Evolutionary conservation across 2,797 vertebrate genomes (phyloP), one percentile per base, ranked within the genome.

Genomic region (Cottoperca gobio): DNA sequence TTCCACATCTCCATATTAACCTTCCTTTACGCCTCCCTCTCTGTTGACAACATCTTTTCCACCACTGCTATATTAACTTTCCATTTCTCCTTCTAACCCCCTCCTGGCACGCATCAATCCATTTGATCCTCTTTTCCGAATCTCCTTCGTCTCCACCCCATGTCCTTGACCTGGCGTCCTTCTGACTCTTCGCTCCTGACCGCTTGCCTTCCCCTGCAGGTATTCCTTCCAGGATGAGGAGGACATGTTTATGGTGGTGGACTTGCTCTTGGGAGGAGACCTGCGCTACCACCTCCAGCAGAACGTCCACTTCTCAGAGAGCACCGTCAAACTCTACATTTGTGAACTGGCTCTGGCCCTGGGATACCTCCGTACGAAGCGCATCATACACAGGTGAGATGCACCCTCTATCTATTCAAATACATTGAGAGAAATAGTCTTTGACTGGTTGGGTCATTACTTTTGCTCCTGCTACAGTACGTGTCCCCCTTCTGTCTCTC

Each of bases 191-290:
- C 11, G 23, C 1, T 23, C 7, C 8, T n/a, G 39, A 46, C 31
- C 8, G 0, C 16, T 69, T 31, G 12, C 17, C 26, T 46, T 16
- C 40, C 23, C 12, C 14, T 40, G 12, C 69, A 99, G 98, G 98
- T 99, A 99, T 90, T 99, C 98, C 0, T 99, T 99, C 92, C 98
- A 99, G 88, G 98, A 99, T 39, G 98, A 99, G 40, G 98, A 99
- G 87, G 98, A 99, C 73, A 99, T 99, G 98, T 99, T 99, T 79
- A 99, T 99, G 98, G 98, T 99, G 77, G 98, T 99, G 0, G 98
- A 99, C 86, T 83, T 99, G 69, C 96, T 99, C 17, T 93, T 99
- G 6, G 98, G 98, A 2, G 98, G 98, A 54, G 98, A 99, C 84
- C 94, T 99, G 76, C 96, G 98, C 9, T 99, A 97, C 75, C 98